Evolutionary conservation across 1,140 invertebrate genomes (phyloP).

Genomic region (Daktulosphaira vitifoliae): DNA sequence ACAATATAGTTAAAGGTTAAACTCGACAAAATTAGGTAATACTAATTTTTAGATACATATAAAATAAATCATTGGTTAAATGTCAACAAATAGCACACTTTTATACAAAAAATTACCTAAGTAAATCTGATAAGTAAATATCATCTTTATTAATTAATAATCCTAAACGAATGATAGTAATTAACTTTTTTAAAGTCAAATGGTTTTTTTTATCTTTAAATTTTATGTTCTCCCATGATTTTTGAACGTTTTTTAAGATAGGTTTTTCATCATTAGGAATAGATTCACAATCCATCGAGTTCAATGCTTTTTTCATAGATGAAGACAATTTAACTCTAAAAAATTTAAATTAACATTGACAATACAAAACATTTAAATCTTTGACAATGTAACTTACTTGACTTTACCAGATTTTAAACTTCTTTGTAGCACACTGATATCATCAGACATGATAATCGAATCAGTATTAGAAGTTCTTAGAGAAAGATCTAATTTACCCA

Average conservation of each 20-base stretch:
- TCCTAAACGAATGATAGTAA: conserved; percentile 13
- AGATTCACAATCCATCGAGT: background rate
- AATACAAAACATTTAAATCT: background rate
- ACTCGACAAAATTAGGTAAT: no score
- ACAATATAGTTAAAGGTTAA: no score
- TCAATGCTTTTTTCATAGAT: background rate
- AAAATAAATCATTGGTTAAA: no score
- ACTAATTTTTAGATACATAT: no score
- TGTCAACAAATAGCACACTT: no score
- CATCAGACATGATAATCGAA: conserved; percentile 1
- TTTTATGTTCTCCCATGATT: conserved; percentile 1
- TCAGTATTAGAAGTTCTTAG: background rate
- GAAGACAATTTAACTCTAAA: conserved; percentile 7
- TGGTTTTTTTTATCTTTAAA: background rate
- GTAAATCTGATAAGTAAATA: conserved; percentile 19
- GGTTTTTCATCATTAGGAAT: background rate
- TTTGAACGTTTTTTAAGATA: background rate
- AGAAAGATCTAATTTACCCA: background rate
- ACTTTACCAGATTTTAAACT: conserved; percentile 1
- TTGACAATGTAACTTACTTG: conserved; percentile 8
- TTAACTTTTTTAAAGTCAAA: conserved; percentile 12
- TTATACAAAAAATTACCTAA: conserved; percentile 1
- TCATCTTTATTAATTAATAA: conserved; percentile 11
- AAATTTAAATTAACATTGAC: background rate
- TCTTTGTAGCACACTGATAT: conserved; percentile 24